phyloP scores from a whole-genome alignment of 1,140 invertebrate genomes.

The Anastrepha obliqua region DNA sequence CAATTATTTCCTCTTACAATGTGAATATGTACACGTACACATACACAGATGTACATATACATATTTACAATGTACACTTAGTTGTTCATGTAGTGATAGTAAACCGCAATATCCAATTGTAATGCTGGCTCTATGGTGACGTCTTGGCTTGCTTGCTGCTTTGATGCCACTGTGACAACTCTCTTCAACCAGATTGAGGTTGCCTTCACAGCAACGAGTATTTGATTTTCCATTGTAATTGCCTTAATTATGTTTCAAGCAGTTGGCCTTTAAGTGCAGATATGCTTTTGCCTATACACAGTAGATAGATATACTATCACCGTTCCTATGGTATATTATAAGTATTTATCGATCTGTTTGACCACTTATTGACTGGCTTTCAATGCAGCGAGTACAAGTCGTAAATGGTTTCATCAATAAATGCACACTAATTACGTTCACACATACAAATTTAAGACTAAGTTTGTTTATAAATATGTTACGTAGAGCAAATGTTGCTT shows the following conservation, averaged over 20 bases:
- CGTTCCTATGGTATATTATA: neutral
- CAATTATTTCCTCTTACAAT: constrained; percentile 25
- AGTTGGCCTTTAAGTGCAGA: neutral
- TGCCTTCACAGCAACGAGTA: neutral
- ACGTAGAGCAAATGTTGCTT: too few species aligned
- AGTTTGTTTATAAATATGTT: too few species aligned
- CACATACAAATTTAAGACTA: neutral
- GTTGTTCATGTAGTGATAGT: neutral
- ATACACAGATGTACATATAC: neutral
- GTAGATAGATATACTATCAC: neutral
- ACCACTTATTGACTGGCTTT: neutral
- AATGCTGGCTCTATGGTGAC: neutral
- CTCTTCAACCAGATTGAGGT: neutral
- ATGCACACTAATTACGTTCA: neutral
- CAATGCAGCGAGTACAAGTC: neutral
- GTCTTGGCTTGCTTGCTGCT: neutral
- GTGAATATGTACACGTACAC: neutral
- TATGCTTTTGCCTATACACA: neutral
- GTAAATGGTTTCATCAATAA: neutral
- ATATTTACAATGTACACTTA: neutral
- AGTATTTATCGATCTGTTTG: neutral
- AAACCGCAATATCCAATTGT: constrained; percentile 38
- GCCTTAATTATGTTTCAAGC: constrained; percentile 8
- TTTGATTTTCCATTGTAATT: constrained; percentile 42
- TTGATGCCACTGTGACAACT: neutral